Evolutionary conservation across 2,888 invertebrate species (phyloP).

Genomic region (Harpalus rubripes): DNA sequence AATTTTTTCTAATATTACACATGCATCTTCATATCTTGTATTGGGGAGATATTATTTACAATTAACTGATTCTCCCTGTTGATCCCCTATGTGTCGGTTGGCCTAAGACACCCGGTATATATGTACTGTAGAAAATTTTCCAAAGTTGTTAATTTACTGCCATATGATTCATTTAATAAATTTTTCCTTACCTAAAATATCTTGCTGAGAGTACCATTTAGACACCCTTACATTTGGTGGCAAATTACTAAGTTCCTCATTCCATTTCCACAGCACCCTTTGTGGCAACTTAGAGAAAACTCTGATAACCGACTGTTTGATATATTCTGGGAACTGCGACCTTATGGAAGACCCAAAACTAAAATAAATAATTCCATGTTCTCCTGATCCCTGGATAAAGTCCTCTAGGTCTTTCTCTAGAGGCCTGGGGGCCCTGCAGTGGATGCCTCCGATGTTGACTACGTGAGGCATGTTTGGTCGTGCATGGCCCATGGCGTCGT

Average conservation of each 20-base stretch:
- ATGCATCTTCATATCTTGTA: too few species aligned
- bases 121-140: too few species aligned
- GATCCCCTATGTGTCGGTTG: too few species aligned
- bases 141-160: too few species aligned
- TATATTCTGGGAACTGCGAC: constrained; percentile 42
- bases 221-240: constrained; percentile 48
- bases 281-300: constrained; percentile 43
- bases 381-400: constrained; percentile 57
- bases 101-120: too few species aligned
- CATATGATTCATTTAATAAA: too few species aligned
- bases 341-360: constrained; percentile 58
- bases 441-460: constrained; percentile 53
- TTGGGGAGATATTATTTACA: too few species aligned
- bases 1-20: too few species aligned
- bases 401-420: constrained; percentile 44
- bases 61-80: too few species aligned
- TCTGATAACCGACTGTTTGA: constrained; percentile 45
- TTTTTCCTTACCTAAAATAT: constrained; percentile 58
- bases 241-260: constrained; percentile 48
- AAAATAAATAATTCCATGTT: constrained; percentile 59
- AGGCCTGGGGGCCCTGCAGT: constrained; percentile 37
- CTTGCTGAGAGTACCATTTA: constrained; percentile 60
- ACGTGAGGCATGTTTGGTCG: constrained; percentile 55
- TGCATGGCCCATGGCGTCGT: constrained; percentile 48
- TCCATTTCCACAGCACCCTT: constrained; percentile 60